phyloP scores from a whole-genome alignment of 2,888 invertebrate species.

The Tetrapedia diversipes region DNA sequence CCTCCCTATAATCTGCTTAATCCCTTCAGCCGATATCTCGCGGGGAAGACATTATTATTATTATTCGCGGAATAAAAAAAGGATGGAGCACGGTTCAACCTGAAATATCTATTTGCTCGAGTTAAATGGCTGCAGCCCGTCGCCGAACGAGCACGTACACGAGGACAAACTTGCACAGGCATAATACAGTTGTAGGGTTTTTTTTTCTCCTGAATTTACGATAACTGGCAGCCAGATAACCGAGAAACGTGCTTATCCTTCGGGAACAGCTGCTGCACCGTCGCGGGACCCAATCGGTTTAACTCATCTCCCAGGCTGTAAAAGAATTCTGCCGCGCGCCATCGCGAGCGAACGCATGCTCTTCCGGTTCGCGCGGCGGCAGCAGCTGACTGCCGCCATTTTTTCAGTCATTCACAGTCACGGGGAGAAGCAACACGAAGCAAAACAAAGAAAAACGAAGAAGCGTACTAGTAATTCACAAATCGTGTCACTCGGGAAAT shows the following conservation, averaged over 20 bases:
- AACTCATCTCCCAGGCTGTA: constrained; percentile 40
- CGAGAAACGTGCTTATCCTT: constrained; percentile 65
- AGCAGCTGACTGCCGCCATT: neutral
- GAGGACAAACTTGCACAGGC: constrained; percentile 47
- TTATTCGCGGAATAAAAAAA: constrained; percentile 19
- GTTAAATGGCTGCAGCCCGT: constrained; percentile 33
- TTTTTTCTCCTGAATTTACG: constrained; percentile 63
- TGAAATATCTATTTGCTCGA: constrained; percentile 22
- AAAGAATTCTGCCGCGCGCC: constrained; percentile 22
- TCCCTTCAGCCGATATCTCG: constrained; percentile 21
- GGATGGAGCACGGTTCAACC: neutral
- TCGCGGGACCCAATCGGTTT: constrained; percentile 44
- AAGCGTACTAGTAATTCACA: too few relatives aligned
- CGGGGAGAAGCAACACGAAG: too few relatives aligned
- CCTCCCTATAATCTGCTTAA: constrained; percentile 1
- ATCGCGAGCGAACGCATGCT: neutral
- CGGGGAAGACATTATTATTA: constrained; percentile 1
- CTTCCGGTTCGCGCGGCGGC: neutral
- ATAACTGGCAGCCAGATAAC: constrained; percentile 68
- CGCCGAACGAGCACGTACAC: constrained; percentile 7
- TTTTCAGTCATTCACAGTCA: too few relatives aligned
- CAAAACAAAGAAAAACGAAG: too few relatives aligned
- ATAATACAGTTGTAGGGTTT: constrained; percentile 65
- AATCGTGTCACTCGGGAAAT: too few relatives aligned
- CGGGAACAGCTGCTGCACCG: constrained; percentile 41